These are phyloP conservation scores for Pipistrellus pipistrellus DNA, from an alignment of 2,797 vertebrate genomes.

Conservation along the genomic window DNA sequence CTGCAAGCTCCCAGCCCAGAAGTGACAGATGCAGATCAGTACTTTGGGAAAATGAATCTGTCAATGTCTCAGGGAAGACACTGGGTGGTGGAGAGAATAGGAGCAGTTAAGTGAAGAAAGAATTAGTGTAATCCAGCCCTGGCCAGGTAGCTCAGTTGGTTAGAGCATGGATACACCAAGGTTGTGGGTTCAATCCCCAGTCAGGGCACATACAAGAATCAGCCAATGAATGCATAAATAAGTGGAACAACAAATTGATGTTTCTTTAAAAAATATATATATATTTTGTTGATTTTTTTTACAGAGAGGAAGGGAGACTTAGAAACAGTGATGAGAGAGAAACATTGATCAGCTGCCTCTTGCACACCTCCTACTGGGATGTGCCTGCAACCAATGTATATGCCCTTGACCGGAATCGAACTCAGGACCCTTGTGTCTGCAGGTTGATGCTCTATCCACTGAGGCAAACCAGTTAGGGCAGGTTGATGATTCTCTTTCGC, in stretches of 20 bases:
- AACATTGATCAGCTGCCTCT: no score
- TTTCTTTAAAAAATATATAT: background rate
- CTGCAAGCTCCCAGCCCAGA: background rate
- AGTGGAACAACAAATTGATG: background rate
- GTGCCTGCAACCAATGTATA: no score
- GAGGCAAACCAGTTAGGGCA: no score
- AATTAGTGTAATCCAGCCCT: background rate
- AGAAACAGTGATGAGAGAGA: no score
- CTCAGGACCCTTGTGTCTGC: no score
- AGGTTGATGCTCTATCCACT: no score
- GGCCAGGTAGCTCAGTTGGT: background rate
- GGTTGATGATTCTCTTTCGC: background rate
- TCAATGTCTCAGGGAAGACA: background rate
- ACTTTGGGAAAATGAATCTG: background rate
- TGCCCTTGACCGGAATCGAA: no score
- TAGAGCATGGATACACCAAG: background rate
- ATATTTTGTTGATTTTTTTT: no score
- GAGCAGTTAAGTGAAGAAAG: background rate
- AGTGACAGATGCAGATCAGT: background rate
- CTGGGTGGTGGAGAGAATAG: background rate
- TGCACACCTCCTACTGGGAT: no score
- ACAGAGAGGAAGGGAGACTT: no score
- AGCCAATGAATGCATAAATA: background rate
- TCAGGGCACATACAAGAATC: background rate
- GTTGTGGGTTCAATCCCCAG: background rate